Base-by-base conservation (phyloP, 1,140 invertebrate species). In the Asobara japonica region DNA sequence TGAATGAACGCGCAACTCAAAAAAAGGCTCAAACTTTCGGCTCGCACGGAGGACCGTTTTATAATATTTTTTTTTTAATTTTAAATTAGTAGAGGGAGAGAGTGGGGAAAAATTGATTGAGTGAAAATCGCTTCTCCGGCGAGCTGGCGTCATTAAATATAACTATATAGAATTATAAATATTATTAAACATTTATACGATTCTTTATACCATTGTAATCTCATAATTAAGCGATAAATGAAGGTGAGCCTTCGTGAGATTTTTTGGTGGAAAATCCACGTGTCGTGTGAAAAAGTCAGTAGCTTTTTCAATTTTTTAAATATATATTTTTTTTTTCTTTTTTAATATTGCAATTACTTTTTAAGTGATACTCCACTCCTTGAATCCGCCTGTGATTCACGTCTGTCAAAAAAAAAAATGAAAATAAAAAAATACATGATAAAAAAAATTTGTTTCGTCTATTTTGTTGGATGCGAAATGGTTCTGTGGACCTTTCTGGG, bases 51-150 rank as follows among this genome's bases (percentile, higher is more conserved):
- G 85, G 85, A 88, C 86, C 86, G 79, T 30, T 62, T 62, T 30
- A 30, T 30, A 30, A 30, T 62, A 27, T 62, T 62, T 62, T 62
- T 62, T 31, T n/a, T n/a, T n/a, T 3, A 27, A 27, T 62, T 48
- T 48, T 48, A 48, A 62, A 30, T 3, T n/a, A 62, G 8, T n/a
- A 29, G 3, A 62, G 16, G 8, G 31, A 16, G 31, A 62, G 11
- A 16, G 6, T 30, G n/a, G 3, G 31, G 18, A 31, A 33, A 62
- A 30, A 29, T 16, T 2, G 25, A 84, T 71, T 22, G 68, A 72
- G 38, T n/a, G n/a, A 27, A 80, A 81, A 78, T 84, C 81, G 86
- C 86, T 88, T 86, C 86, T 88, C 85, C 86, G 85, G 85, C 84
- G 82, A 87, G 86, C 86, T 86, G 83, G 81, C 84, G 82, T 82